Conservation (phyloP, 2,888 invertebrate genomes). For the Sarcophaga rosellei region DNA sequence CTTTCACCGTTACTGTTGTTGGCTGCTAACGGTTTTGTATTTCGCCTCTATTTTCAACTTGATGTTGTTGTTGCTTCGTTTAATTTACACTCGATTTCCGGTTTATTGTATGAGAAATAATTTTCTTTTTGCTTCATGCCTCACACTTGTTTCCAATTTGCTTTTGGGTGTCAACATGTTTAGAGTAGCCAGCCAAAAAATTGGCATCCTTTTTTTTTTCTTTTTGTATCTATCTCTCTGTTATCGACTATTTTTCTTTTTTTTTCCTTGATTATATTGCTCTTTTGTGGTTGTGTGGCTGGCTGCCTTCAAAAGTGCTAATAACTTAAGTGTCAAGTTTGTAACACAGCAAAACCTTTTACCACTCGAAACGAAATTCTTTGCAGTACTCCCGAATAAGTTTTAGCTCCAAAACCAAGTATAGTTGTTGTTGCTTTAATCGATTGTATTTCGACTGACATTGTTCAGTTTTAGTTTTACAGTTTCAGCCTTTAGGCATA, state of each 20-base stretch:
- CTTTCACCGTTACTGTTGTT: constrained; percentile 9
- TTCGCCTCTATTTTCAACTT: constrained; percentile 6
- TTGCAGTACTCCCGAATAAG: background rate
- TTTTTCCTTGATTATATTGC: constrained; percentile 15
- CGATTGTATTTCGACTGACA: constrained; percentile 7
- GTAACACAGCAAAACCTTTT: constrained; percentile 23
- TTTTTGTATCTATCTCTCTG: background rate
- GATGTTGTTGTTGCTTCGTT: constrained; percentile 45
- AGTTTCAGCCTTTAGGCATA: background rate
- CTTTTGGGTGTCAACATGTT: constrained; percentile 58
- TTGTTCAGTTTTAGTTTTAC: background rate
- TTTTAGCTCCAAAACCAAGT: background rate
- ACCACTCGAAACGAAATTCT: background rate
- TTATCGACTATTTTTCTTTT: background rate
- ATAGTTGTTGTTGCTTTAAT: constrained; percentile 34
- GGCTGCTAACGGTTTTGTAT: background rate
- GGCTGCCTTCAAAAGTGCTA: constrained; percentile 23
- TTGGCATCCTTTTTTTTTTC: background rate
- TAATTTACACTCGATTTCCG: constrained; percentile 58
- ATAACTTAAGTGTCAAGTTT: constrained; percentile 50
- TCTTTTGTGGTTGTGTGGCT: constrained; percentile 29
- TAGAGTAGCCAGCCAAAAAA: constrained; percentile 44
- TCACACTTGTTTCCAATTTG: constrained; percentile 15
- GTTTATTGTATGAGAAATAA: background rate
- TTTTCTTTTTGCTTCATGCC: background rate